phyloP scores from a whole-genome alignment of 2,113 vertebrate species.

The Diglossa brunneiventris region DNA sequence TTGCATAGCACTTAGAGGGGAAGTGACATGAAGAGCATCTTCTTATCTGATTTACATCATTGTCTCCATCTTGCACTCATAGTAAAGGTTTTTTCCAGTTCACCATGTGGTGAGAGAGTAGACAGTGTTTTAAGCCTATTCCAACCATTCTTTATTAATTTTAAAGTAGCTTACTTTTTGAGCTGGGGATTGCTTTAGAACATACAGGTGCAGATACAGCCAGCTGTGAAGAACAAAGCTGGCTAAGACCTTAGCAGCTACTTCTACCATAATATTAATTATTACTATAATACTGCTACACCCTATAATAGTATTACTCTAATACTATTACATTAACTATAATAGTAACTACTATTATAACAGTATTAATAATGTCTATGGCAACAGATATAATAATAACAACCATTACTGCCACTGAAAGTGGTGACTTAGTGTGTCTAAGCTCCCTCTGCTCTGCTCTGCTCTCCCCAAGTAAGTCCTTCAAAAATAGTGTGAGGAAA shows the following conservation, averaged over 20 bases:
- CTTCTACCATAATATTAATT: not conserved
- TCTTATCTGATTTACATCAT: not conserved
- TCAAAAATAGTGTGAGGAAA: not conserved
- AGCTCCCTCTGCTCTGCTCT: not conserved
- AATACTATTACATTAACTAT: not conserved
- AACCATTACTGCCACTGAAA: not conserved
- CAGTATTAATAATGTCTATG: slow-evolving; percentile 1
- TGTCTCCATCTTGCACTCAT: not conserved
- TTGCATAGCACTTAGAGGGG: not conserved
- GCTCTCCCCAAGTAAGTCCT: not conserved
- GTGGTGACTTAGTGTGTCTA: not conserved
- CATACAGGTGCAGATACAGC: not conserved
- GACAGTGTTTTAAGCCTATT: not conserved
- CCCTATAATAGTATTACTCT: not conserved
- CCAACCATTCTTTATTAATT: not conserved
- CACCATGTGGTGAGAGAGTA: not conserved
- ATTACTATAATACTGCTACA: not conserved
- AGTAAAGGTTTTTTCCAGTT: not conserved
- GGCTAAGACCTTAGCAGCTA: not conserved
- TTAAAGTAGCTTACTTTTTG: not conserved
- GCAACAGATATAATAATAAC: not conserved
- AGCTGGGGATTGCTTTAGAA: not conserved
- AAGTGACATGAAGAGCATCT: not conserved
- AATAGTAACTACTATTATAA: not conserved
- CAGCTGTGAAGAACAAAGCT: not conserved